Evolutionary conservation across 2,797 vertebrate genomes (phyloP).

Genomic region (Micromesistius poutassou): DNA sequence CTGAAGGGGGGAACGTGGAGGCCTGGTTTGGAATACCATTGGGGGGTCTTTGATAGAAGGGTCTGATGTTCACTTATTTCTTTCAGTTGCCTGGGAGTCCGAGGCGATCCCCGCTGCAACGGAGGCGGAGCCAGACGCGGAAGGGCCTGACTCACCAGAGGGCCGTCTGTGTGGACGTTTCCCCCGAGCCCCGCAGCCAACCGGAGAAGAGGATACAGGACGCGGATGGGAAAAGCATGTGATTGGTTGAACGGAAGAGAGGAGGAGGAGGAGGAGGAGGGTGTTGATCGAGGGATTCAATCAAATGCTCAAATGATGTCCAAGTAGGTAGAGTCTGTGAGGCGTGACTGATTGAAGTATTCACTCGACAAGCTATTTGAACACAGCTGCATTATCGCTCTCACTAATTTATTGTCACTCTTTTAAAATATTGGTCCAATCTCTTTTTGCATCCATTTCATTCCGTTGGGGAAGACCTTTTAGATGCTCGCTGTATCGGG

Average conservation of each 20-base stretch:
- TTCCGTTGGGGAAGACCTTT: conserved; percentile 3
- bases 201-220: background rate
- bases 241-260: conserved; percentile 2
- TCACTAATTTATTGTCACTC: background rate
- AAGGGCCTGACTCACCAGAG: conserved; percentile 66
- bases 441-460: background rate
- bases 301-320: background rate
- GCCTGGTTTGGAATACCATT: background rate
- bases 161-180: conserved; percentile 69
- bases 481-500: conserved; percentile 34
- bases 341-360: background rate
- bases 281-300: background rate
- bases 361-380: background rate
- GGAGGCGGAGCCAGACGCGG: conserved; percentile 56
- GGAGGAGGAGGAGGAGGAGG: conserved; percentile 6
- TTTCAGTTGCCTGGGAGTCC: conserved; percentile 60
- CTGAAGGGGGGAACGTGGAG: background rate
- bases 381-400: background rate
- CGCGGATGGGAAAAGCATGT: conserved; percentile 24
- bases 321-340: background rate
- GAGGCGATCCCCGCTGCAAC: conserved; percentile 63
- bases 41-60: background rate
- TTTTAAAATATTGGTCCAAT: background rate
- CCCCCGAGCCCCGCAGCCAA: conserved; percentile 69
- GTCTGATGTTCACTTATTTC: background rate